phyloP scores from a whole-genome alignment of 2,888 invertebrate species.

The Amiota mariae region DNA sequence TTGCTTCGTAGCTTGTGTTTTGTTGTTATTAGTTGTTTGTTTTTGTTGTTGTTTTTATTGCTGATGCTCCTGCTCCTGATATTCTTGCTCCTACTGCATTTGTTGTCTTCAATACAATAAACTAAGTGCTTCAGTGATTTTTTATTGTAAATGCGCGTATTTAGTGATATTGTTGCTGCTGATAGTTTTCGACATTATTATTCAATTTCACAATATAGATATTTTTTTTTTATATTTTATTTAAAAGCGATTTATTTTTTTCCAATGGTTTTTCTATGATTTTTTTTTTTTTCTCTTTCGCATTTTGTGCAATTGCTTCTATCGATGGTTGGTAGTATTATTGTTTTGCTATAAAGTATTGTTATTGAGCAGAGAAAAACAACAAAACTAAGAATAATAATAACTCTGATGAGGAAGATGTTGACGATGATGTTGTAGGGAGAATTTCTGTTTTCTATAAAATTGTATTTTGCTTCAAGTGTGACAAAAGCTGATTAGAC shows the following conservation, averaged over 20 bases:
- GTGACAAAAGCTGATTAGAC: too few relatives aligned
- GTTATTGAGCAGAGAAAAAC: too few relatives aligned
- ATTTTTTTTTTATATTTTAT: conserved; percentile 3
- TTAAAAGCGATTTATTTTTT: conserved; percentile 35
- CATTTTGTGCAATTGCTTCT: too few relatives aligned
- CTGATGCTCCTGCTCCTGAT: background rate
- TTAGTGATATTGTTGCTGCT: conserved; percentile 26
- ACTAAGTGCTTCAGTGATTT: conserved; percentile 27
- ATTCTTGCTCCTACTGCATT: background rate
- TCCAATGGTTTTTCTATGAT: too few relatives aligned
- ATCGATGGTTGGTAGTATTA: too few relatives aligned
- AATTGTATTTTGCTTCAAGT: too few relatives aligned
- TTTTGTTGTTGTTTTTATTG: background rate
- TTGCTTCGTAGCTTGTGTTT: conserved; percentile 1
- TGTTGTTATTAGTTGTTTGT: background rate
- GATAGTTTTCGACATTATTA: conserved; percentile 29
- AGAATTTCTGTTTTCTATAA: too few relatives aligned
- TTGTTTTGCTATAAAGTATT: too few relatives aligned
- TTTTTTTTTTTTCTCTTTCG: too few relatives aligned
- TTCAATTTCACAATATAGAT: conserved; percentile 24
- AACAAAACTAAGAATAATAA: too few relatives aligned
- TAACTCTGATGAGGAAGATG: too few relatives aligned
- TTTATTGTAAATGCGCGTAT: conserved; percentile 26
- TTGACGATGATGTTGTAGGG: too few relatives aligned
- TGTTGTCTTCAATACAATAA: conserved; percentile 23